Percentiles rank a stretch among this genome's conserved stretches.
These are phyloP conservation scores for Halcyon chelicuti DNA, from an alignment of 2,797 vertebrate species.

Conservation along the genomic window DNA sequence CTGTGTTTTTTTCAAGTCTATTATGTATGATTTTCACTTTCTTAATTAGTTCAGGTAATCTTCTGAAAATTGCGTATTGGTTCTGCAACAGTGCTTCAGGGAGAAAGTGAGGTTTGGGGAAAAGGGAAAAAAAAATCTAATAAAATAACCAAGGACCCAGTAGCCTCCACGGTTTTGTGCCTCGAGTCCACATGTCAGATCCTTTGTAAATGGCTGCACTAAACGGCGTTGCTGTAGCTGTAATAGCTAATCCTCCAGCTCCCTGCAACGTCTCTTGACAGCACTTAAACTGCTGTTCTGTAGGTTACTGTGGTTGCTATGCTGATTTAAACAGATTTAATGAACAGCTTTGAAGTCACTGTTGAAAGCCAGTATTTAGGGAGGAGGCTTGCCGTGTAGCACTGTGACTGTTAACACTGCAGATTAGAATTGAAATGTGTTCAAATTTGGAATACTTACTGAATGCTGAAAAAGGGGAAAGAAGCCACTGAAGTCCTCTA, in stretches of 20 bases:
- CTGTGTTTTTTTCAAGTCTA: background rate
- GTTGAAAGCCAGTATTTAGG: background rate
- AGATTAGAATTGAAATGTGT: background rate
- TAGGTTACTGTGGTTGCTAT: constrained; percentile 34
- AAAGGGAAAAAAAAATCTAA: background rate
- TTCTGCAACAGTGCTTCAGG: background rate
- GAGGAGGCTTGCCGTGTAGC: background rate
- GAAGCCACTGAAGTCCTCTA: background rate
- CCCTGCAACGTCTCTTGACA: constrained; percentile 27
- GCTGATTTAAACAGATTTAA: constrained; percentile 46
- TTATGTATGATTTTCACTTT: background rate
- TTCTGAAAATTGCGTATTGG: background rate
- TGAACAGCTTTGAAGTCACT: constrained; percentile 33
- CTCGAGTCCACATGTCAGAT: background rate
- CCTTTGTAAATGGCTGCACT: background rate
- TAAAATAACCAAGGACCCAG: background rate
- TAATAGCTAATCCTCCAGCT: background rate
- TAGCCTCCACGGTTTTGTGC: background rate
- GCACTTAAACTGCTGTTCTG: constrained; percentile 15
- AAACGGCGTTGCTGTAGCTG: background rate
- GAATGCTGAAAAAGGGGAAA: background rate
- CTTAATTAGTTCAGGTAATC: background rate
- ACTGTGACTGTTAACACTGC: background rate
- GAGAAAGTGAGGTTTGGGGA: background rate
- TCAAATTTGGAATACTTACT: background rate